Percentiles rank a stretch among this genome's conserved stretches.
These are phyloP conservation scores for Anthopleura xanthogrammica DNA, from an alignment of 92 coral and sea anemone genomes.

Conservation along the genomic window DNA sequence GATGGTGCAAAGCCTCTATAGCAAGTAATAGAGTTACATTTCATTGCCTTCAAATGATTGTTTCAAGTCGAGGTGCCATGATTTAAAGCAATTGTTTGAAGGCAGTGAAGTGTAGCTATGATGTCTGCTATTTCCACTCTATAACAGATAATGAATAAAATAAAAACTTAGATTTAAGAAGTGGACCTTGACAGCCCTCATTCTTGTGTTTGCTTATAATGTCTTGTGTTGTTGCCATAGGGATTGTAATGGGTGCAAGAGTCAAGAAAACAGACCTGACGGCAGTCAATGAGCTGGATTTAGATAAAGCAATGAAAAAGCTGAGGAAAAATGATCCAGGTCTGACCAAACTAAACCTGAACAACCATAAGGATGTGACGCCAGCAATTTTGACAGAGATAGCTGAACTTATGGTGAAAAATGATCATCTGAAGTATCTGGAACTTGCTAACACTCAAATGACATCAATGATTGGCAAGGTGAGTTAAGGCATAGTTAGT, in stretches of 20 bases:
- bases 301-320: constrained; percentile 86
- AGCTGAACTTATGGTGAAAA: constrained; percentile 55
- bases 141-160: too few species aligned
- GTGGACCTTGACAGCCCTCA: too few species aligned
- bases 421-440: constrained; percentile 67
- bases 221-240: constrained; percentile 22
- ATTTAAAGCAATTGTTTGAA: too few species aligned
- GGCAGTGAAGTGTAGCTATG: too few species aligned
- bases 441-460: constrained; percentile 88
- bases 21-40: too few species aligned
- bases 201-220: too few species aligned
- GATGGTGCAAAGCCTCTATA: too few species aligned
- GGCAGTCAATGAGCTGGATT: constrained; percentile 88
- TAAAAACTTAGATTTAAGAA: too few species aligned
- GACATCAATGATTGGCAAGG: constrained; percentile 84
- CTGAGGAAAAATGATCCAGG: constrained; percentile 69
- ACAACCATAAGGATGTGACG: constrained; percentile 91
- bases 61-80: too few species aligned
- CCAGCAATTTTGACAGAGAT: constrained; percentile 69
- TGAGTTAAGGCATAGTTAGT: constrained; percentile 4
- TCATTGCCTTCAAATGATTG: too few species aligned
- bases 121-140: too few species aligned
- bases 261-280: constrained; percentile 84
- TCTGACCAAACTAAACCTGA: constrained; percentile 68
- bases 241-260: constrained; percentile 80